Evolutionary conservation across 2,113 vertebrate species (phyloP), one percentile per base, ranked within the genome.

Genomic region (Sarotherodon lohbergeri): DNA sequence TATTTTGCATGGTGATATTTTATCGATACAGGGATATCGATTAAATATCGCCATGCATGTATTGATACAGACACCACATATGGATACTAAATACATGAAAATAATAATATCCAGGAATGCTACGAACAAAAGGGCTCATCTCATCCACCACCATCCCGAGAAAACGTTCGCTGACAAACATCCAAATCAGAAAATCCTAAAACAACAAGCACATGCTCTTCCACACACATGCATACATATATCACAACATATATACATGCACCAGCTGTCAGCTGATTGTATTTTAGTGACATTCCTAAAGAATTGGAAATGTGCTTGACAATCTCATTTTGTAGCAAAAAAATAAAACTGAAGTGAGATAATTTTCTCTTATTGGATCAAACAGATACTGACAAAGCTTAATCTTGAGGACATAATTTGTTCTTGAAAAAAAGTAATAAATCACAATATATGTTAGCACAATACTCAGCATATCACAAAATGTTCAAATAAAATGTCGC

Each of bases 121-220:
- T 66, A 66, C 34, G 36, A 66, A 66, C 10, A 66, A 66, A 66
- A 66, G 17, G 17, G 61, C 61, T 63, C 59, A 63, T 63, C 0
- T 1, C 0, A 36, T 63, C 59, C 59, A 63, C 32, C 29, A 1
- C 16, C 59, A 63, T 32, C 17, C 59, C 2, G 1, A 66, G 61
- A 66, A 66, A 4, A 66, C 12, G 29, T 63, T 63, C 10, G 4
- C 1, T n/a, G 61, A 66, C 32, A 66, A 17, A 59, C 27, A 59
- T 59, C 57, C 56, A 16, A 57, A 59, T 59, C 56, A 5, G 27
- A 59, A 59, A 59, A 59, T 32, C 27, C 27, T 59, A 5, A 32
- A 59, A 39, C 17, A n/a, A 10, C 0, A 66, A n/a, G 17, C 0
- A 66, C 32, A 7, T n/a, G 61, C 61, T 66, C 32, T n/a, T n/a